Percentiles rank a stretch among this genome's conserved stretches.
Conservation (phyloP, 2,113 vertebrate species). For the Natator depressus region DNA sequence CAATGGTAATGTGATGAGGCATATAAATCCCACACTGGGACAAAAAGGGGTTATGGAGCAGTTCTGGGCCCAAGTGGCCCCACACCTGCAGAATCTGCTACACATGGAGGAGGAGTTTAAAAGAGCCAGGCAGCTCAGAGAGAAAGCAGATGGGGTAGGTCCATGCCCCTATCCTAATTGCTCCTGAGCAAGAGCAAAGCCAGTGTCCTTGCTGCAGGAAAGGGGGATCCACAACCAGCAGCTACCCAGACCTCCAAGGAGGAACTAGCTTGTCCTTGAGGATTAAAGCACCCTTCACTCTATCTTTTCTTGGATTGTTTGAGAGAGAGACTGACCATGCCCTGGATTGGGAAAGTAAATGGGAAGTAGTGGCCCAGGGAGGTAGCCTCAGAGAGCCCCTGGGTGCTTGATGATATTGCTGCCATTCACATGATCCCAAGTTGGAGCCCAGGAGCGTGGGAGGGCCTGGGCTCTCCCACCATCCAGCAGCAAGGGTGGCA, state of each 20-base stretch:
- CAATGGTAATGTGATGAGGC: not conserved
- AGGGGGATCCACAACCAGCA: not conserved
- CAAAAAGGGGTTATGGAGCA: not conserved
- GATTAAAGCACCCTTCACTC: not conserved
- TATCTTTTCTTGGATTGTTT: not conserved
- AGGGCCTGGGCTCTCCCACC: not conserved
- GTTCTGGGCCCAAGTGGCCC: not conserved
- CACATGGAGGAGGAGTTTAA: not conserved
- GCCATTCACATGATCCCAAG: not conserved
- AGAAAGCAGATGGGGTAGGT: not conserved
- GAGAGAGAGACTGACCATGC: not conserved
- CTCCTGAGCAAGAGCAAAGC: not conserved
- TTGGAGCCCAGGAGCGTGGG: not conserved
- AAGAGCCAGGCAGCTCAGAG: not conserved
- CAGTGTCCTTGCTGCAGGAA: not conserved
- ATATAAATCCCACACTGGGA: not conserved
- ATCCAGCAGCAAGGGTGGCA: too few species aligned
- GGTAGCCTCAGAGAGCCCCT: not conserved
- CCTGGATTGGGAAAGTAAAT: not conserved
- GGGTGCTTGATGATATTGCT: not conserved
- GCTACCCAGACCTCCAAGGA: not conserved
- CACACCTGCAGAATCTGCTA: not conserved
- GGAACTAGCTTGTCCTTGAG: not conserved
- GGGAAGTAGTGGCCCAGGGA: not conserved
- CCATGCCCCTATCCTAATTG: not conserved